phyloP scores from a whole-genome alignment of 2,888 invertebrate species.

The Mythimna pallens region DNA sequence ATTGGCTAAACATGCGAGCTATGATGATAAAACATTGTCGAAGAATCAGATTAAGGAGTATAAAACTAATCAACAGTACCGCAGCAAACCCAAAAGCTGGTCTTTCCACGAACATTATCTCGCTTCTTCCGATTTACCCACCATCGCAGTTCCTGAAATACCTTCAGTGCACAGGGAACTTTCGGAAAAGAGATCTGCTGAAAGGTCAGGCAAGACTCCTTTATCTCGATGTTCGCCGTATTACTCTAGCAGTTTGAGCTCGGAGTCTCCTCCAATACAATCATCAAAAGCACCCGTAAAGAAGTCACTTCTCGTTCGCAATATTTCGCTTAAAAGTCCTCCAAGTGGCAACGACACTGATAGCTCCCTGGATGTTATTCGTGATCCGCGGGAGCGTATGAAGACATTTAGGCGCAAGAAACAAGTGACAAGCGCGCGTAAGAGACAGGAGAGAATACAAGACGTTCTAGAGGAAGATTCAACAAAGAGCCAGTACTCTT shows the following conservation, averaged over 20 bases:
- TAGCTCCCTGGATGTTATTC: constrained; percentile 92
- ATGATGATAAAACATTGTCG: constrained; percentile 92
- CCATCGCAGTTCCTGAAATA: constrained; percentile 90
- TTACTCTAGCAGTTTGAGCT: constrained; percentile 94
- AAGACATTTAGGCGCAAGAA: constrained; percentile 93
- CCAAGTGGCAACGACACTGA: constrained; percentile 94
- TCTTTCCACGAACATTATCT: constrained; percentile 92
- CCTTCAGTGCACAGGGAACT: constrained; percentile 86
- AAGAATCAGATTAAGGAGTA: constrained; percentile 92
- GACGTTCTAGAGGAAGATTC: constrained; percentile 89
- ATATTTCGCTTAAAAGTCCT: constrained; percentile 92
- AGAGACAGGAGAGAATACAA: constrained; percentile 90
- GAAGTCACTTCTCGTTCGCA: constrained; percentile 91
- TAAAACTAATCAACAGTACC: constrained; percentile 90
- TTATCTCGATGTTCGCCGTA: constrained; percentile 93
- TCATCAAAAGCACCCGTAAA: constrained; percentile 92
- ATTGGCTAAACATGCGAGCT: constrained; percentile 92
- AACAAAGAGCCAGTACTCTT: constrained; percentile 88
- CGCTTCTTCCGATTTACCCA: constrained; percentile 88
- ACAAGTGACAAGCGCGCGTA: constrained; percentile 91
- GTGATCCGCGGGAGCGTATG: constrained; percentile 92
- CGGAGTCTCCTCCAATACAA: constrained; percentile 93
- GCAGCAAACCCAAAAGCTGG: constrained; percentile 91
- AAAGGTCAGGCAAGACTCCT: constrained; percentile 89
- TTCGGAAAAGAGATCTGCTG: constrained; percentile 83